These are phyloP conservation scores for Mus pahari DNA, from an alignment of 2,113 vertebrate species.

Conservation along the genomic window DNA sequence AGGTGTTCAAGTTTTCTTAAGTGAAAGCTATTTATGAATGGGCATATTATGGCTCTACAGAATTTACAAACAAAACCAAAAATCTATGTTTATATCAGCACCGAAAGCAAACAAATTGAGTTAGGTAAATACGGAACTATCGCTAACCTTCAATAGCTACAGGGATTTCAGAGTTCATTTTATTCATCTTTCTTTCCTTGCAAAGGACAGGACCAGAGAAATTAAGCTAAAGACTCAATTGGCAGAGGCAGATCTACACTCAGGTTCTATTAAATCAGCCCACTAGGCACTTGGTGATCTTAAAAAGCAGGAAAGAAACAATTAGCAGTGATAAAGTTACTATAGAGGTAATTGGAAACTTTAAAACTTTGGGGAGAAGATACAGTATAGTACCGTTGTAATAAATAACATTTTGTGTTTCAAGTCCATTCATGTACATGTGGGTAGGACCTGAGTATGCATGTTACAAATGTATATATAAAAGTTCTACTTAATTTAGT, in stretches of 20 bases:
- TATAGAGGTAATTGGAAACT: constrained; percentile 25
- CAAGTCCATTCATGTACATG: background rate
- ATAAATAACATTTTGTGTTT: background rate
- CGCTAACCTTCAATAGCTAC: background rate
- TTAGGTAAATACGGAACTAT: background rate
- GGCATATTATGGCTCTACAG: background rate
- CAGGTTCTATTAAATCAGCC: background rate
- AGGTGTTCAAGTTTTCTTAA: background rate
- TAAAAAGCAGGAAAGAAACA: background rate
- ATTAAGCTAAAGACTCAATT: background rate
- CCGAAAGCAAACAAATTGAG: background rate
- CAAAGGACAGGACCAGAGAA: constrained; percentile 5
- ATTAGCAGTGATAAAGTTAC: constrained; percentile 17
- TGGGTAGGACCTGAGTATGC: background rate
- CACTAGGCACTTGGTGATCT: background rate
- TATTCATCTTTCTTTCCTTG: constrained; percentile 22
- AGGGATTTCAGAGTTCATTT: background rate
- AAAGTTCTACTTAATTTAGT: background rate
- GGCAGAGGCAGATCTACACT: background rate
- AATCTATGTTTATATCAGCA: background rate
- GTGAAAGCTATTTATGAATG: constrained; percentile 5
- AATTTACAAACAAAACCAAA: background rate
- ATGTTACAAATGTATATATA: background rate
- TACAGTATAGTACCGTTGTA: background rate
- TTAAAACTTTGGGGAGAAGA: background rate